A percentile compares a stretch with the other conserved stretches of the same genome.
Conservation (phyloP, 2,888 invertebrate species). For the Apodemia mormo region DNA sequence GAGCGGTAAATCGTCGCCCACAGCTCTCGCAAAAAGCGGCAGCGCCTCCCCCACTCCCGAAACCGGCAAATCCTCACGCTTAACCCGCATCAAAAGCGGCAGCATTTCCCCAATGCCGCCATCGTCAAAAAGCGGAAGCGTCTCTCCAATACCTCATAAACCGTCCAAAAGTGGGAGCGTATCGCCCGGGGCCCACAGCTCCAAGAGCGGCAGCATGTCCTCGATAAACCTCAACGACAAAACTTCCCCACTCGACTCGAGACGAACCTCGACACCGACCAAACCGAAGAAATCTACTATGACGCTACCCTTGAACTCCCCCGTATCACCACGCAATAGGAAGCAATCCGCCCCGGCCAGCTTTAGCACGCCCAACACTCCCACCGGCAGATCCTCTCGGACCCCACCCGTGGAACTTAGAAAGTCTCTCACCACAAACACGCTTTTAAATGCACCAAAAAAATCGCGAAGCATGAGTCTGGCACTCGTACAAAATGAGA, state of each 20-base stretch:
- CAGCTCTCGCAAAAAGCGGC: slow-evolving; percentile 8
- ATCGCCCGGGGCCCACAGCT: slow-evolving; percentile 59
- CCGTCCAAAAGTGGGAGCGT: slow-evolving; percentile 48
- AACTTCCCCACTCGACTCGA: slow-evolving; percentile 44
- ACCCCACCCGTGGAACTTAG: slow-evolving; percentile 59
- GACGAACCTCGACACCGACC: slow-evolving; percentile 58
- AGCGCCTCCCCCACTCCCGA: slow-evolving; percentile 50
- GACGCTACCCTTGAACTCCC: slow-evolving; percentile 55
- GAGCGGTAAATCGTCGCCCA: background rate
- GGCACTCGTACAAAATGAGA: slow-evolving; percentile 52
- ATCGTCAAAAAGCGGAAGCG: slow-evolving; percentile 35
- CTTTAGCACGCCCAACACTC: slow-evolving; percentile 58
- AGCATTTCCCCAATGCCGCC: background rate
- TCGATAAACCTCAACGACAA: slow-evolving; percentile 50
- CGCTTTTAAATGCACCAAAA: slow-evolving; percentile 58
- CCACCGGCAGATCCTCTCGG: slow-evolving; percentile 52
- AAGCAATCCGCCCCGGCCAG: slow-evolving; percentile 66
- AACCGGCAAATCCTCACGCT: slow-evolving; percentile 48
- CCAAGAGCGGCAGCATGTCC: slow-evolving; percentile 54
- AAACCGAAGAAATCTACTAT: slow-evolving; percentile 50
- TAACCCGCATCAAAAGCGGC: slow-evolving; percentile 18
- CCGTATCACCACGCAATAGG: slow-evolving; percentile 45
- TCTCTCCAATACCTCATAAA: slow-evolving; percentile 48
- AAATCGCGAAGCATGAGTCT: slow-evolving; percentile 72
- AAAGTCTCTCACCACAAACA: slow-evolving; percentile 58